Evolutionary conservation across 2,888 invertebrate species (phyloP).

Genomic region (Rotaria sp.): DNA sequence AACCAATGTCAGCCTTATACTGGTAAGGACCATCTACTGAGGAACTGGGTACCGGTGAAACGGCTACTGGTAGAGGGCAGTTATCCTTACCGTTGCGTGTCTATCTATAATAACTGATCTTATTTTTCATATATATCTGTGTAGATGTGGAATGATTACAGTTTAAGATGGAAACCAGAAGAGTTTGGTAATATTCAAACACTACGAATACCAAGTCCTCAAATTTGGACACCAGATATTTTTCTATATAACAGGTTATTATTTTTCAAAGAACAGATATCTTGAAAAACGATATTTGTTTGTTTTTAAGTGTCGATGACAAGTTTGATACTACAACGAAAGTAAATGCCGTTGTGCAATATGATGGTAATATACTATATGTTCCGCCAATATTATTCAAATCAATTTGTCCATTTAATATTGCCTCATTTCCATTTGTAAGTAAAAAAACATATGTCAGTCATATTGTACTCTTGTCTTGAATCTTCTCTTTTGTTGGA

Average conservation of each 20-base stretch:
- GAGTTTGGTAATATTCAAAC: conserved; percentile 35
- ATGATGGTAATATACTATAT: conserved; percentile 87
- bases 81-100: too few relatives aligned
- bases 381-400: conserved; percentile 97
- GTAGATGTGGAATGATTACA: conserved; percentile 39
- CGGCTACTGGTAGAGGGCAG: too few relatives aligned
- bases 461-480: neutral
- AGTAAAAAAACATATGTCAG: neutral
- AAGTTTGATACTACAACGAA: conserved; percentile 97
- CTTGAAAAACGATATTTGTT: neutral
- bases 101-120: neutral
- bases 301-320: conserved; percentile 77
- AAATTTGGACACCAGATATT: conserved; percentile 37
- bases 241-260: neutral
- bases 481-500: neutral
- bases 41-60: too few relatives aligned
- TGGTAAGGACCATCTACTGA: too few relatives aligned
- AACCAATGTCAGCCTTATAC: too few relatives aligned
- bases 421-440: conserved; percentile 87
- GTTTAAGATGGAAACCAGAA: conserved; percentile 35
- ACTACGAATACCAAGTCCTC: conserved; percentile 27
- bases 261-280: neutral
- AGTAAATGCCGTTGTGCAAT: conserved; percentile 89
- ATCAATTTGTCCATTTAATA: conserved; percentile 96
- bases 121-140: neutral